These are phyloP conservation scores for Theristicus caerulescens DNA, from an alignment of 2,113 vertebrate genomes.

Conservation along the genomic window DNA sequence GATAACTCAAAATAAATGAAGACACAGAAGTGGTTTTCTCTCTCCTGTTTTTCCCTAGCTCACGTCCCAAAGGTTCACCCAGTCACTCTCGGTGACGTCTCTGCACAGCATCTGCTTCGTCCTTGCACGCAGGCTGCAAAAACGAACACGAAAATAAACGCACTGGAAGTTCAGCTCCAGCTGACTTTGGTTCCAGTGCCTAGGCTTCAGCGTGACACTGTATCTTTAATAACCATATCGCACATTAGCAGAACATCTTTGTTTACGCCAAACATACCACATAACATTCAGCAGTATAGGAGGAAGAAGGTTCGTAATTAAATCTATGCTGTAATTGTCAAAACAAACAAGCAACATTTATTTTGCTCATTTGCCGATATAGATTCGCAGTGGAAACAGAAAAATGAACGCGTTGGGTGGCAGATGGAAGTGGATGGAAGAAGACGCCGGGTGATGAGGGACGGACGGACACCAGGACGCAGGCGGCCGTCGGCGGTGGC, in stretches of 20 bases:
- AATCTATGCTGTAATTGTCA: constrained; percentile 17
- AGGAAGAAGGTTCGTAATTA: constrained; percentile 5
- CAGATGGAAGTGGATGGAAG: fast-evolving
- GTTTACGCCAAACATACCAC: background rate
- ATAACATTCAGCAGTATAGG: background rate
- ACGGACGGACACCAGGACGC: fast-evolving
- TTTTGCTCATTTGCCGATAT: background rate
- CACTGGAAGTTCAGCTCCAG: background rate
- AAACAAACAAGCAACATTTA: constrained; percentile 44
- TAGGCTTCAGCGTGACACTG: background rate
- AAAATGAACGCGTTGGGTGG: fast-evolving
- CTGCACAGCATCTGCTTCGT: background rate
- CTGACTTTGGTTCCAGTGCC: fast-evolving
- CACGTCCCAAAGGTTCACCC: background rate
- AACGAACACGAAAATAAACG: fast-evolving
- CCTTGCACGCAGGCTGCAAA: background rate
- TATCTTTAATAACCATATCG: background rate
- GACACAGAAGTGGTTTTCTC: background rate
- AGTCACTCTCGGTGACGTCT: fast-evolving
- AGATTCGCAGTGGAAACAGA: background rate
- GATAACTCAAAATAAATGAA: background rate
- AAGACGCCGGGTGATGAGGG: fast-evolving
- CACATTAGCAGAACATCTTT: constrained; percentile 22
- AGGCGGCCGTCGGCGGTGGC: fast-evolving
- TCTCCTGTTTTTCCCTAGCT: background rate